Percentiles rank a stretch among this genome's conserved stretches.
Conservation (phyloP, 2,113 vertebrate genomes). For the Arizona elegans region DNA sequence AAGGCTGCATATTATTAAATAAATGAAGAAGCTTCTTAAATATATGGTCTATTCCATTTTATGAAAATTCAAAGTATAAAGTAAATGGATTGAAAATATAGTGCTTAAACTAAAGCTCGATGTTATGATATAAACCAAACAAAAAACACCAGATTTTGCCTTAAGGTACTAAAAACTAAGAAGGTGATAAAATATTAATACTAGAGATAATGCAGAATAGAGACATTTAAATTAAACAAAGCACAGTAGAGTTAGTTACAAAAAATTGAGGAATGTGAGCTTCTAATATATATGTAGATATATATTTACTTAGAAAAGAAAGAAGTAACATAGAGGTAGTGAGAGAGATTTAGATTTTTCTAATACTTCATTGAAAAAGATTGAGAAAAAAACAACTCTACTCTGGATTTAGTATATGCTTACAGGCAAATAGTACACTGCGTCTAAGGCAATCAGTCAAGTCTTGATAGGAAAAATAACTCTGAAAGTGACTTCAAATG, state of each 20-base stretch:
- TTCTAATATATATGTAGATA: neutral
- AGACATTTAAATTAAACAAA: neutral
- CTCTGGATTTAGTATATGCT: neutral
- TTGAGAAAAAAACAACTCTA: neutral
- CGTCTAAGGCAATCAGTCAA: neutral
- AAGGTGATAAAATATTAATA: neutral
- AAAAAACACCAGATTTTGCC: too few relatives aligned
- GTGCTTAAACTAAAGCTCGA: neutral
- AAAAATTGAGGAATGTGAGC: neutral
- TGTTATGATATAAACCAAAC: neutral
- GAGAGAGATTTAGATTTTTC: neutral
- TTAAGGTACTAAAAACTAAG: neutral
- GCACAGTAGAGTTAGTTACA: neutral
- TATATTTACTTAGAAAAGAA: neutral
- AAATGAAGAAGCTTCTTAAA: neutral
- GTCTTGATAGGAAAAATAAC: neutral
- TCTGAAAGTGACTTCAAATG: neutral
- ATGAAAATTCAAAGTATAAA: neutral
- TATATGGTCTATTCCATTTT: neutral
- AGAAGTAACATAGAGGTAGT: neutral
- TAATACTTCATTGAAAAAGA: neutral
- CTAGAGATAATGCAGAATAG: neutral
- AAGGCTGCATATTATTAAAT: neutral
- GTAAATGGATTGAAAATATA: neutral
- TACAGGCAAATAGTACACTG: neutral